Conservation (phyloP, 2,888 invertebrate genomes). For the Apeira syringaria region DNA sequence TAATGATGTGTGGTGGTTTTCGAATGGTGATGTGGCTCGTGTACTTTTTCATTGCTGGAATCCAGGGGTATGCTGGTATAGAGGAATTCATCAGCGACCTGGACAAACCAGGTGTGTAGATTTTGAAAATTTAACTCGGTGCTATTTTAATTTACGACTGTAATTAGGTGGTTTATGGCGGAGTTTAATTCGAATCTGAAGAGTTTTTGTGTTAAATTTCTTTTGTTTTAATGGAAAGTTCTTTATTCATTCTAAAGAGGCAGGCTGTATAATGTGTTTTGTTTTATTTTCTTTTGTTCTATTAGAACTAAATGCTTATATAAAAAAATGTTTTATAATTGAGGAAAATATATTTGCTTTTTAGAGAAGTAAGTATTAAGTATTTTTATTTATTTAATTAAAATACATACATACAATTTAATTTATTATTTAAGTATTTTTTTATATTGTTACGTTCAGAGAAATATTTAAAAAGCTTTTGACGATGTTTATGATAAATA, state of each 20-base stretch:
- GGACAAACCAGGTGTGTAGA: slow-evolving; percentile 78
- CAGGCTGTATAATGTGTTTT: slow-evolving; percentile 3
- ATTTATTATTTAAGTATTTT: no score
- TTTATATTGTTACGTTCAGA: no score
- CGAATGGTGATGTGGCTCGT: slow-evolving; percentile 39
- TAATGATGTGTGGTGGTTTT: slow-evolving; percentile 31
- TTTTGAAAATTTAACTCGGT: neutral
- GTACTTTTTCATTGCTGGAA: slow-evolving; percentile 57
- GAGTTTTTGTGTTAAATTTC: slow-evolving; percentile 2
- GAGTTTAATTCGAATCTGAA: slow-evolving; percentile 5
- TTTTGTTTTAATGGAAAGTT: slow-evolving; percentile 14
- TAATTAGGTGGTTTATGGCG: slow-evolving; percentile 7
- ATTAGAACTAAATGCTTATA: neutral
- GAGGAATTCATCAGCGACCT: slow-evolving; percentile 82
- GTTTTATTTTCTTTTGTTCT: neutral
- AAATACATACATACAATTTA: no score
- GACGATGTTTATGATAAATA: no score
- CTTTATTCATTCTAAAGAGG: slow-evolving; percentile 4
- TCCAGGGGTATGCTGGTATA: slow-evolving; percentile 75
- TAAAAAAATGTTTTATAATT: no score
- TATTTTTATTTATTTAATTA: no score
- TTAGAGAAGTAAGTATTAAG: no score
- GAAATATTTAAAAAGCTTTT: no score
- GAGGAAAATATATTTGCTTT: neutral
- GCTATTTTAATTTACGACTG: slow-evolving; percentile 28